phyloP scores from a whole-genome alignment of 2,888 invertebrate genomes.

The Meganola albula region DNA sequence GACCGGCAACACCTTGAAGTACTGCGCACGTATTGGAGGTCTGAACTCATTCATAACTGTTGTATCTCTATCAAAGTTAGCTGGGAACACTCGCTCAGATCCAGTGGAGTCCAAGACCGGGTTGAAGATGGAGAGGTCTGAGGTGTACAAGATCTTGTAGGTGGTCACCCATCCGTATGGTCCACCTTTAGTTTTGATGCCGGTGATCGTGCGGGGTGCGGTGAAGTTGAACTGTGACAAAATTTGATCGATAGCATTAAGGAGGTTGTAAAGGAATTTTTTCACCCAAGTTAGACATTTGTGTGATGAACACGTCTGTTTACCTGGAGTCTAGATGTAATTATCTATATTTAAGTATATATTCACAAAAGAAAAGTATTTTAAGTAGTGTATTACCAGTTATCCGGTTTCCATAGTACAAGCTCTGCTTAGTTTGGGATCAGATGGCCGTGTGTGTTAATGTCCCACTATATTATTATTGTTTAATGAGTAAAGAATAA shows the following conservation, averaged over 20 bases:
- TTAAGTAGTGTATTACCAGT: no score
- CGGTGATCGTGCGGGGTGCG: slow-evolving; percentile 86
- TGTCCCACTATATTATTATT: background rate
- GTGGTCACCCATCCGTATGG: slow-evolving; percentile 85
- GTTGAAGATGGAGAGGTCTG: slow-evolving; percentile 84
- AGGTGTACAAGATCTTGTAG: slow-evolving; percentile 85
- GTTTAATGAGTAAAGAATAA: no score
- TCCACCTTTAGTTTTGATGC: slow-evolving; percentile 85
- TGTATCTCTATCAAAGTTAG: slow-evolving; percentile 82
- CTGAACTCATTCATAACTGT: slow-evolving; percentile 81
- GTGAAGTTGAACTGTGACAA: slow-evolving; percentile 84
- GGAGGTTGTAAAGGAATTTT: background rate
- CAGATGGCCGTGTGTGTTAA: no score
- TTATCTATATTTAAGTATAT: no score
- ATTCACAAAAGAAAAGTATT: no score
- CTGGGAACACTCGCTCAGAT: slow-evolving; percentile 80
- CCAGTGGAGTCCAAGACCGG: slow-evolving; percentile 77
- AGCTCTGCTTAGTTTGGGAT: no score
- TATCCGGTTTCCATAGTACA: no score
- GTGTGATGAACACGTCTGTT: no score
- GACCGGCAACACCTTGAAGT: slow-evolving; percentile 82
- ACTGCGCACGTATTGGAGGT: slow-evolving; percentile 84
- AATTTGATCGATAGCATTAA: background rate
- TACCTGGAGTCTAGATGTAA: no score
- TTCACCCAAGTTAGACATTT: no score